Conservation (phyloP, 35 echinoderm and acorn worm genomes). For the Lytechinus pictus region DNA sequence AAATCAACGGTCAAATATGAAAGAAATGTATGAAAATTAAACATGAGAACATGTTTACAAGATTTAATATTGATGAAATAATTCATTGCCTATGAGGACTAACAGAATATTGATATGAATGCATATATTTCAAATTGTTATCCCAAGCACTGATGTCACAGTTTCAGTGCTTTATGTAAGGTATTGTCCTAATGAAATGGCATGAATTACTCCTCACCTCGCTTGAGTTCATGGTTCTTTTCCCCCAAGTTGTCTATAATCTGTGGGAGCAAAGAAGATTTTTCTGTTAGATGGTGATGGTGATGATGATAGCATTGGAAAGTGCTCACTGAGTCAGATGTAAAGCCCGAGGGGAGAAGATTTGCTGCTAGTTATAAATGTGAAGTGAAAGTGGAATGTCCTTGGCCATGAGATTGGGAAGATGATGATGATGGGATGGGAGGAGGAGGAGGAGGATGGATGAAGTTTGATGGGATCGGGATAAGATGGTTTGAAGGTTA, state of each 20-base stretch:
- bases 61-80: too few relatives aligned
- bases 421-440: slow-evolving; percentile 23
- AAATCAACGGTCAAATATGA: too few relatives aligned
- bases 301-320: slow-evolving; percentile 35
- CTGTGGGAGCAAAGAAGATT: neutral
- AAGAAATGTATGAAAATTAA: too few relatives aligned
- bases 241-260: neutral
- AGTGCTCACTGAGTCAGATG: neutral
- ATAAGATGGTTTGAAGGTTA: neutral
- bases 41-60: too few relatives aligned
- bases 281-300: neutral
- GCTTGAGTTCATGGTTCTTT: slow-evolving; percentile 11
- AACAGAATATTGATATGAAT: too few relatives aligned
- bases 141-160: neutral
- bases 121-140: too few relatives aligned
- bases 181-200: neutral
- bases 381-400: neutral
- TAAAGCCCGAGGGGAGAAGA: neutral
- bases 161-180: neutral
- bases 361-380: neutral
- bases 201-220: neutral
- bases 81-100: too few relatives aligned
- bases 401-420: slow-evolving; percentile 29
- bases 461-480: neutral
- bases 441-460: neutral